phyloP scores from a whole-genome alignment of 2,888 invertebrate genomes.

The Drosophila dives region DNA sequence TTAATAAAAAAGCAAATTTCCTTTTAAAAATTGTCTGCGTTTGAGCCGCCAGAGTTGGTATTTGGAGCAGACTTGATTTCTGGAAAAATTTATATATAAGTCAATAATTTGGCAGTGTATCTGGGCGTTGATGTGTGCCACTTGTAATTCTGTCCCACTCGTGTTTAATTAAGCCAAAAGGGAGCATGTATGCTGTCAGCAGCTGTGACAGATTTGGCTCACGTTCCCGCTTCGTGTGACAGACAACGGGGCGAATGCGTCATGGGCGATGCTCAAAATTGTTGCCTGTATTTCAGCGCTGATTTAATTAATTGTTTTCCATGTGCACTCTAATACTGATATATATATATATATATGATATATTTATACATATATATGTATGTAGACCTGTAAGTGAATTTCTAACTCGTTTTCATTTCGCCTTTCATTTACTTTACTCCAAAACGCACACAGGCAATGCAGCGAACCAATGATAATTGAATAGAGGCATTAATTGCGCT shows the following conservation, averaged over 20 bases:
- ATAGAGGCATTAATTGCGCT: conserved; percentile 62
- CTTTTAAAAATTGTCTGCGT: not conserved
- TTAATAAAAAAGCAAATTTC: not conserved
- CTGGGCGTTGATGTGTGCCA: not conserved
- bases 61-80: not conserved
- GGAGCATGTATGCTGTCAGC: conserved; percentile 46
- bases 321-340: not conserved
- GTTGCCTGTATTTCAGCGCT: conserved; percentile 43
- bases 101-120: conserved; percentile 8
- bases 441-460: conserved; percentile 41
- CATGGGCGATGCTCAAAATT: conserved; percentile 23
- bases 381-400: conserved; percentile 22
- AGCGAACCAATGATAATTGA: conserved; percentile 72
- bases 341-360: not conserved
- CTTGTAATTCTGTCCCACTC: conserved; percentile 6
- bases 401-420: conserved; percentile 24
- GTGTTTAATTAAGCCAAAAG: conserved; percentile 66
- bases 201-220: conserved; percentile 45
- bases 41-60: not conserved
- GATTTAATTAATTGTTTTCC: conserved; percentile 37
- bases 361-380: not conserved
- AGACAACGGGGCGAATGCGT: conserved; percentile 44
- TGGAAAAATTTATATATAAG: not conserved
- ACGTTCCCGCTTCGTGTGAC: conserved; percentile 1
- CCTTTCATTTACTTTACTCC: conserved; percentile 19